A percentile compares a stretch with the other conserved stretches of the same genome.
These are phyloP conservation scores for Augiades crinisus DNA, from an alignment of 2,888 invertebrate genomes.

Conservation along the genomic window DNA sequence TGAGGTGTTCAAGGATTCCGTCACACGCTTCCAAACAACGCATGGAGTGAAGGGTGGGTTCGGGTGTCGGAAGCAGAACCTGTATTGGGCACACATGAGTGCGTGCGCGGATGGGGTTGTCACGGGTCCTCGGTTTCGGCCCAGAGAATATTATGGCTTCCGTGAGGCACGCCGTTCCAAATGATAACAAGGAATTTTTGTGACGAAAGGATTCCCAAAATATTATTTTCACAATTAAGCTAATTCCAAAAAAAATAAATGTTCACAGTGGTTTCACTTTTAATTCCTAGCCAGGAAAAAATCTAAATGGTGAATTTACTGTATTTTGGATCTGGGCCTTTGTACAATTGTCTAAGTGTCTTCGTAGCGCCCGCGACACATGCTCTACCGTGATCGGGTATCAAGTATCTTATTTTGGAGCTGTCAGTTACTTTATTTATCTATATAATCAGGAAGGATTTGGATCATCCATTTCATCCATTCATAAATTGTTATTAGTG, in stretches of 20 bases:
- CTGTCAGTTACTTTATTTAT: no score
- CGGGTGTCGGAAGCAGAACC: conserved; percentile 30
- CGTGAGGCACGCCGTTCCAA: conserved; percentile 18
- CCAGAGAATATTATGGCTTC: conserved; percentile 16
- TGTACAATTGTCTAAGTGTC: no score
- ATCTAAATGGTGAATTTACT: no score
- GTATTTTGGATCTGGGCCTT: no score
- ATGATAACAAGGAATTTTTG: conserved; percentile 8
- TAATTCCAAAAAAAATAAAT: not conserved
- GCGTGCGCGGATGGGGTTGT: conserved; percentile 27
- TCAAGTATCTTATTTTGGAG: no score
- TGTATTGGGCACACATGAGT: conserved; percentile 30
- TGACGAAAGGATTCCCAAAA: not conserved
- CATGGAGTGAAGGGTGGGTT: conserved; percentile 8
- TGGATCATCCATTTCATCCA: no score
- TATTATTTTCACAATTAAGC: not conserved
- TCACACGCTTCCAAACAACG: not conserved
- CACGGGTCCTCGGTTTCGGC: conserved; percentile 26
- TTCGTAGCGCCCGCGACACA: no score
- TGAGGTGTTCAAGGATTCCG: conserved; percentile 3
- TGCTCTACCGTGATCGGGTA: no score
- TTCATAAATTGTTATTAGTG: no score
- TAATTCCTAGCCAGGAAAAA: no score
- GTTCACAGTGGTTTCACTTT: not conserved
- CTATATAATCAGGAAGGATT: no score